Percentiles rank a stretch among this genome's conserved stretches.
phyloP scores from a whole-genome alignment of 2,113 vertebrate genomes.

The Myodes glareolus region DNA sequence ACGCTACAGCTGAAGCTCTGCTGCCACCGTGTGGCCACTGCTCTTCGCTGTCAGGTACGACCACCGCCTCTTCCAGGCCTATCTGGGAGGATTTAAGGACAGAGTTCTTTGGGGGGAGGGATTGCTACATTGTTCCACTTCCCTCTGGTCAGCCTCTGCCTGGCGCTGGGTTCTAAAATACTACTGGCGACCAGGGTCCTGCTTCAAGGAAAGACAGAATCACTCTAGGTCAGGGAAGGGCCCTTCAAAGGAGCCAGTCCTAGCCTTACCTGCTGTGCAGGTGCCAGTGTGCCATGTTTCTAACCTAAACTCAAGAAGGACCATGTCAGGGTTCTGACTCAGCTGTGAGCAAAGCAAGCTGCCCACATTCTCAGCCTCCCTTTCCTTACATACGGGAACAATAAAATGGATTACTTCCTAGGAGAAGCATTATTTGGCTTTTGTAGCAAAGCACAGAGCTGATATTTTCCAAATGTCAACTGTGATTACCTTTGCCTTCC shows the following conservation, averaged over 20 bases:
- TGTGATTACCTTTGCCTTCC: neutral
- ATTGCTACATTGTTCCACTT: neutral
- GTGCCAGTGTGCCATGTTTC: neutral
- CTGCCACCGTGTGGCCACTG: constrained; percentile 79
- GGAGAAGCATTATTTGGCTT: neutral
- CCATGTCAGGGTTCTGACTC: neutral
- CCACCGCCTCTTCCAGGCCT: neutral
- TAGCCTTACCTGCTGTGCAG: neutral
- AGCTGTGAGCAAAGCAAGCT: neutral
- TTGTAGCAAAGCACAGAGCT: neutral
- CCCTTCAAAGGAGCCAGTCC: neutral
- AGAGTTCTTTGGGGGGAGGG: neutral
- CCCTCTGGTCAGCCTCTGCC: neutral
- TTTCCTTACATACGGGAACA: neutral
- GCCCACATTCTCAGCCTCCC: neutral
- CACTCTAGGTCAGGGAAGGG: neutral
- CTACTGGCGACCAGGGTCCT: neutral
- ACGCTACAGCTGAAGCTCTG: neutral
- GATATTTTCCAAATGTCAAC: neutral
- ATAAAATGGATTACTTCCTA: neutral
- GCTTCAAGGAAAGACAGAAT: neutral
- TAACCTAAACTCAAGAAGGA: neutral
- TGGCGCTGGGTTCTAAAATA: neutral
- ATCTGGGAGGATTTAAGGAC: neutral
- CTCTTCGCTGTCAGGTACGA: neutral